Evolutionary conservation across 2,888 invertebrate species (phyloP).

Genomic region (Antitype chi): DNA sequence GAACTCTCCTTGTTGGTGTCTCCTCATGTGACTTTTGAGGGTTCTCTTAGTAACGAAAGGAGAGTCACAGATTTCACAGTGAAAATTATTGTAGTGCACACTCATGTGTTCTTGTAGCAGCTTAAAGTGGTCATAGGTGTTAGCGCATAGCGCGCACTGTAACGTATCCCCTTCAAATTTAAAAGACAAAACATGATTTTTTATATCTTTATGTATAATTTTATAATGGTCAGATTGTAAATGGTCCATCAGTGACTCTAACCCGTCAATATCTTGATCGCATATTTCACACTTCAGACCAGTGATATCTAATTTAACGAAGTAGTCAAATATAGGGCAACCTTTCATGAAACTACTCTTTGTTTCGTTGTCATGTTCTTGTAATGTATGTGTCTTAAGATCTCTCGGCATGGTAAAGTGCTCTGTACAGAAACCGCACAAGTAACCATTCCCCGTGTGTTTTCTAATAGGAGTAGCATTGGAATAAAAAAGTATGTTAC

Average conservation of each 20-base stretch:
- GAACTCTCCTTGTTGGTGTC: constrained; percentile 59
- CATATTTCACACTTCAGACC: constrained; percentile 53
- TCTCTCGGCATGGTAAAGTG: constrained; percentile 70
- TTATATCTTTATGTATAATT: constrained; percentile 53
- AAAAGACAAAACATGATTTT: constrained; percentile 62
- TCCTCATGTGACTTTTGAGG: constrained; percentile 36
- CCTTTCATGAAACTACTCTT: constrained; percentile 71
- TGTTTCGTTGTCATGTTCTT: constrained; percentile 66
- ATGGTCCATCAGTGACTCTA: constrained; percentile 49
- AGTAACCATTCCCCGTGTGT: constrained; percentile 73
- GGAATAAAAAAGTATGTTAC: constrained; percentile 73
- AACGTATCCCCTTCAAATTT: constrained; percentile 55
- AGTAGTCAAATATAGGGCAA: constrained; percentile 53
- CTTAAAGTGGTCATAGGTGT: constrained; percentile 54
- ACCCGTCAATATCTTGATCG: constrained; percentile 31
- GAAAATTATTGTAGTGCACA: constrained; percentile 60
- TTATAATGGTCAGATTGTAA: constrained; percentile 44
- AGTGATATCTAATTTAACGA: constrained; percentile 62
- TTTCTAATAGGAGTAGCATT: constrained; percentile 80
- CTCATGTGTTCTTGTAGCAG: constrained; percentile 63
- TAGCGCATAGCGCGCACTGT: constrained; percentile 47
- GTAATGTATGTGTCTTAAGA: constrained; percentile 76
- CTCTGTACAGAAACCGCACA: constrained; percentile 76
- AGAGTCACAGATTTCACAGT: constrained; percentile 69
- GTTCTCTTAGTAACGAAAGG: constrained; percentile 78